Percentiles rank a stretch among this genome's conserved stretches.
phyloP scores from a whole-genome alignment of 37 sponge, comb jelly and placozoan species.

The Cliona cf. orientalis region DNA sequence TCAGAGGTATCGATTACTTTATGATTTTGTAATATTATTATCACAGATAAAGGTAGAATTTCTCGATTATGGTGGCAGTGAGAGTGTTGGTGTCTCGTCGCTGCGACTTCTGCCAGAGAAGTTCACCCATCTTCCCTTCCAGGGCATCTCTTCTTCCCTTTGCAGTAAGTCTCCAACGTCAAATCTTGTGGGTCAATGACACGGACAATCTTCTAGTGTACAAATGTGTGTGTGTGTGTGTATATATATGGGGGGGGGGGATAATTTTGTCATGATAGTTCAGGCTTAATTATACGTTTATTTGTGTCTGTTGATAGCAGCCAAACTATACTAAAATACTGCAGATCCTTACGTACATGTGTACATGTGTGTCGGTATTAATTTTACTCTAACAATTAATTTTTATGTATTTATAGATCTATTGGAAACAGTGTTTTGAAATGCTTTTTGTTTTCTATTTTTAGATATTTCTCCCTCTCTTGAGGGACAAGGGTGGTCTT shows the following conservation, averaged over 20 bases:
- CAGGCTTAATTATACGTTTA: not conserved
- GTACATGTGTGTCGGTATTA: not conserved
- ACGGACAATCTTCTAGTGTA: not conserved
- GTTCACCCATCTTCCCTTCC: slow-evolving; percentile 46
- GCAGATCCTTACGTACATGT: not conserved
- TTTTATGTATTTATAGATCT: not conserved
- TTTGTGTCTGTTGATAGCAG: too few relatives aligned
- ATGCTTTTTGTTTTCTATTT: not conserved
- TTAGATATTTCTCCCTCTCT: slow-evolving; percentile 1
- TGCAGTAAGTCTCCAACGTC: not conserved
- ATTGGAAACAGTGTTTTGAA: not conserved
- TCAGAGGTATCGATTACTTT: not conserved
- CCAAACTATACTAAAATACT: too few relatives aligned
- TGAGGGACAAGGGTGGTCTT: not conserved
- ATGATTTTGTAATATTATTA: too few relatives aligned
- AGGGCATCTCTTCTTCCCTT: slow-evolving; percentile 27
- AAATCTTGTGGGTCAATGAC: not conserved
- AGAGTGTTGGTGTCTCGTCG: not conserved
- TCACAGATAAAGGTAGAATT: slow-evolving; percentile 33
- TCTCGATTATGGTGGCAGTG: slow-evolving; percentile 65
- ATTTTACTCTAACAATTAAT: not conserved
- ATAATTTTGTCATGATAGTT: not conserved
- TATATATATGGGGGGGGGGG: not conserved
- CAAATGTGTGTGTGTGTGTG: not conserved
- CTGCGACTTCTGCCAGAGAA: slow-evolving; percentile 31